Base-by-base conservation (phyloP, 2,888 invertebrate genomes). In the Drosophila kuntzei region DNA sequence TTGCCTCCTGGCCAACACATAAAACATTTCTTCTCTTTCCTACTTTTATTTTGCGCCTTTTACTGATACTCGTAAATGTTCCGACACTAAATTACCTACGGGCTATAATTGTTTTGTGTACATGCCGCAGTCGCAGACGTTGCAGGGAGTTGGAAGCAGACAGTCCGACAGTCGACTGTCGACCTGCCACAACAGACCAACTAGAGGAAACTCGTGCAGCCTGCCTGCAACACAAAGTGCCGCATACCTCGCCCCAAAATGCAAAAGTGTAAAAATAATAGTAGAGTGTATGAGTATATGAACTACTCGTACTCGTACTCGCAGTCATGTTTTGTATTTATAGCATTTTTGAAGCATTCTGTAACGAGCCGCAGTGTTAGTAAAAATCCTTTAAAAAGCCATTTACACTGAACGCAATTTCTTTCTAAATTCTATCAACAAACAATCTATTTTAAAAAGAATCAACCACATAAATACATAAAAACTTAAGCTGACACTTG, bases 31-130 rank as follows among this genome's bases (percentile, higher is more conserved):
- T 58, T 12, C 74, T 55, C 65, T 61, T 43, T 50, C 60, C 29
- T 37, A 20, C 20, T 0, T 11, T 64, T 16, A 32, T 29, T 43
- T 41, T 63, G 50, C 62, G 20, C 44, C 37, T 57, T 50, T 74
- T 59, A 50, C 58, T 69, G 63, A 65, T 76, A 67, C 54, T 75
- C 68, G 74, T 68, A 78, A 87, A 81, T 85, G 77, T 77, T 87
- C 65, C 66, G 64, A 77, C 88, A 89, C 83, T 89, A 89, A 89
- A 85, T 85, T 89, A 85, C 88, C 89, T 85, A 79, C 71, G 58
- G 87, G 85, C 85, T 70, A 87, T 85, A 85, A 85, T 85, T 85
- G 85, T 85, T 83, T 89, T 85, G 86, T 87, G 74, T 82, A 79
- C 82, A 79, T 76, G 71, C 57, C 50, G 55, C 60, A 55, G 61